phyloP scores from a whole-genome alignment of 2,113 vertebrate species.

The Chascanopsetta lugubris region DNA sequence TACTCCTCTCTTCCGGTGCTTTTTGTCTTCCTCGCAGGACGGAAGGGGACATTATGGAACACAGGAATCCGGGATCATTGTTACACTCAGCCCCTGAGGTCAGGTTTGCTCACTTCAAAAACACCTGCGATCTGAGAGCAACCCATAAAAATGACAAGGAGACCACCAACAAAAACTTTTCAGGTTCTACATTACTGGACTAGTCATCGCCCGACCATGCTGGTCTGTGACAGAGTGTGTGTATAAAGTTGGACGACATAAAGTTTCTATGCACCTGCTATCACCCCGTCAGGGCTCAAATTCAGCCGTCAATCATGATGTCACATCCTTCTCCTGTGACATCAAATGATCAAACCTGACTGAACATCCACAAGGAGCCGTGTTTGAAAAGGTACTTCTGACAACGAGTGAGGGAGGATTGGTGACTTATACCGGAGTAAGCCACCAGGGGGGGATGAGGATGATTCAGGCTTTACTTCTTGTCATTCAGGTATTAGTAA shows the following conservation, averaged over 20 bases:
- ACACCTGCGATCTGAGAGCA: slow-evolving; percentile 2
- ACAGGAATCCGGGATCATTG: slow-evolving; percentile 39
- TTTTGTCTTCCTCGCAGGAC: slow-evolving; percentile 35
- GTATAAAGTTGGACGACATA: too few species aligned
- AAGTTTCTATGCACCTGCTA: too few species aligned
- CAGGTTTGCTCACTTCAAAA: slow-evolving; percentile 27
- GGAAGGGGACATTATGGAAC: slow-evolving; percentile 24
- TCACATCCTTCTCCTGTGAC: too few species aligned
- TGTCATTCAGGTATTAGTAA: not conserved
- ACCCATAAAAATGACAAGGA: slow-evolving; percentile 26
- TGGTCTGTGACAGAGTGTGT: not conserved
- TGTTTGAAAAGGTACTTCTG: too few species aligned
- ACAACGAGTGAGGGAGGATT: too few species aligned
- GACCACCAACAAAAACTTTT: slow-evolving; percentile 16
- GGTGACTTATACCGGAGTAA: too few species aligned
- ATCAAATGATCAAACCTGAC: too few species aligned
- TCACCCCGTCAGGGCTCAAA: too few species aligned
- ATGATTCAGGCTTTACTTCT: too few species aligned
- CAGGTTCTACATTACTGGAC: slow-evolving; percentile 21
- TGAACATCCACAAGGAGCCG: too few species aligned
- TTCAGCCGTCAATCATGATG: too few species aligned
- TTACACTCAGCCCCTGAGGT: slow-evolving; percentile 26
- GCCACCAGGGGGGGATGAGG: too few species aligned
- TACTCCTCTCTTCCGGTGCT: not conserved
- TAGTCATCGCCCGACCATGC: slow-evolving; percentile 7